A percentile compares a stretch with the other conserved stretches of the same genome.
Evolutionary conservation across 1,140 invertebrate genomes (phyloP).

Genomic region (Penaeus chinensis): DNA sequence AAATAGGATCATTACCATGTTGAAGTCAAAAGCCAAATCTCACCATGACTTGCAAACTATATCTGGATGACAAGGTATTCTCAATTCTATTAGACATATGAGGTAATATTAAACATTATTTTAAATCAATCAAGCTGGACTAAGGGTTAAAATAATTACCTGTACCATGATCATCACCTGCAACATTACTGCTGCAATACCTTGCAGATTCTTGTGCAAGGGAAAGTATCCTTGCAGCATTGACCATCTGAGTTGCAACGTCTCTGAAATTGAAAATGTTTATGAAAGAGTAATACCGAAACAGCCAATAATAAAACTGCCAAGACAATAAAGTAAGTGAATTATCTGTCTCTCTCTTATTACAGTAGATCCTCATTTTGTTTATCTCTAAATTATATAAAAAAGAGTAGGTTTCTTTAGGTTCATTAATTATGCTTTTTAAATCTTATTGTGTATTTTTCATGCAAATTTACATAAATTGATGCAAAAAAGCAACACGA

Average conservation of each 20-base stretch:
- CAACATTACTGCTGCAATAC: slow-evolving; percentile 5
- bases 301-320: not conserved
- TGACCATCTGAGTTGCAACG: slow-evolving; percentile 38
- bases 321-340: not conserved
- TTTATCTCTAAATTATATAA: too few relatives aligned
- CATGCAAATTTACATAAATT: too few relatives aligned
- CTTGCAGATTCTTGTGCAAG: slow-evolving; percentile 42
- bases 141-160: not conserved
- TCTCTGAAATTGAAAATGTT: slow-evolving; percentile 15
- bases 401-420: too few relatives aligned
- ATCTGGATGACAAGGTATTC: too few relatives aligned
- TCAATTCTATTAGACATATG: too few relatives aligned
- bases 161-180: not conserved
- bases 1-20: too few relatives aligned
- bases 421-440: too few relatives aligned
- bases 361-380: not conserved
- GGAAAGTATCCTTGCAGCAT: slow-evolving; percentile 30
- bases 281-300: not conserved
- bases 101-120: too few relatives aligned
- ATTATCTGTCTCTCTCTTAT: not conserved
- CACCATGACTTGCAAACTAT: too few relatives aligned
- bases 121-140: not conserved
- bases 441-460: too few relatives aligned
- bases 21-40: too few relatives aligned
- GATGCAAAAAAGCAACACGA: too few relatives aligned